phyloP scores from a whole-genome alignment of 2,113 vertebrate species.

The Nesoenas mayeri region DNA sequence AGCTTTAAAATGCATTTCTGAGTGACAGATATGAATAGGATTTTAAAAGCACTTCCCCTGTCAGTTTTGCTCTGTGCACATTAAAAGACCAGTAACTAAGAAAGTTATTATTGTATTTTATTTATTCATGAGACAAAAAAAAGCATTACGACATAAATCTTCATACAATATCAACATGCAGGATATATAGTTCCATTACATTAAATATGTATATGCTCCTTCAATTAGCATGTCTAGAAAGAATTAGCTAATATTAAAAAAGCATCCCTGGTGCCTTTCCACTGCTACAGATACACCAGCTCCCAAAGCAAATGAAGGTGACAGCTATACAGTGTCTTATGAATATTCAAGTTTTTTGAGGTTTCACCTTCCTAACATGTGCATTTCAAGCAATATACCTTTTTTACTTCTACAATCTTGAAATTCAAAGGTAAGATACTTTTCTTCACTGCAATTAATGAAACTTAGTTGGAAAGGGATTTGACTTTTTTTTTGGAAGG shows the following conservation, averaged over 20 bases:
- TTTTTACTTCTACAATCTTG: background rate
- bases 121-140: background rate
- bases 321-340: background rate
- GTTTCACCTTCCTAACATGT: background rate
- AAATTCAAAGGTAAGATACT: constrained; percentile 4
- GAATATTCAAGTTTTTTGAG: background rate
- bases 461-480: background rate
- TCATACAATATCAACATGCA: background rate
- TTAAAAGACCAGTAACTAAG: background rate
- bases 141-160: background rate
- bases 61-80: background rate
- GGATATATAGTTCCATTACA: background rate
- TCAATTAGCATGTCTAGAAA: background rate
- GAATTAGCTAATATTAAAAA: background rate
- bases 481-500: background rate
- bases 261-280: background rate
- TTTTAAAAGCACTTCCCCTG: background rate
- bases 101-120: background rate
- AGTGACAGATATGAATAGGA: background rate
- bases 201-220: background rate
- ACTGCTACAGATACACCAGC: accelerated
- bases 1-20: background rate
- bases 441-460: background rate
- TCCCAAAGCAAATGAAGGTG: background rate
- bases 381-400: background rate